These are phyloP conservation scores for Masnerella sp. DNA, from an alignment of 2,888 invertebrate genomes.

Conservation along the genomic window DNA sequence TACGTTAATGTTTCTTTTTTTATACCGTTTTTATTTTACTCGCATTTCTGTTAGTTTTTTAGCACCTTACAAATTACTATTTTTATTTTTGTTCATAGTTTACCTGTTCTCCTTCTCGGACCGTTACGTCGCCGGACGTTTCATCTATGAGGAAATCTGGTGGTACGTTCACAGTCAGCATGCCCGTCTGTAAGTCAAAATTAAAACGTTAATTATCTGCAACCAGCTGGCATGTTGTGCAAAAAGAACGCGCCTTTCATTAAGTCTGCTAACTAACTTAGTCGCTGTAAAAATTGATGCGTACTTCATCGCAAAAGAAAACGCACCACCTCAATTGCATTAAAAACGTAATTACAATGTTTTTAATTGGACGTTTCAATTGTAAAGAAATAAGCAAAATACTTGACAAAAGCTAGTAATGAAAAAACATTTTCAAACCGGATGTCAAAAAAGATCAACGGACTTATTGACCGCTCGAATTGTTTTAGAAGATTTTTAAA, in stretches of 20 bases:
- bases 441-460: not conserved
- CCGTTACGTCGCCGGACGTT: slow-evolving; percentile 93
- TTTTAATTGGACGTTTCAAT: slow-evolving; percentile 29
- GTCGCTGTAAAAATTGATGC: not conserved
- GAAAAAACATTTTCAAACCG: slow-evolving; percentile 6
- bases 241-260: slow-evolving; percentile 1
- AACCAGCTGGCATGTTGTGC: slow-evolving; percentile 5
- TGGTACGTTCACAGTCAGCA: slow-evolving; percentile 91
- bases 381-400: slow-evolving; percentile 13
- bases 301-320: slow-evolving; percentile 11
- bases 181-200: slow-evolving; percentile 84
- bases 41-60: no score
- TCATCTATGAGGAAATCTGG: slow-evolving; percentile 94
- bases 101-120: slow-evolving; percentile 87
- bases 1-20: no score
- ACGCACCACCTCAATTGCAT: slow-evolving; percentile 8
- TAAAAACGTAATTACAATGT: slow-evolving; percentile 25
- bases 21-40: no score
- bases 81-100: slow-evolving; percentile 41
- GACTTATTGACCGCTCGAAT: not conserved
- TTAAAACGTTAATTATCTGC: slow-evolving; percentile 4
- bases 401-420: not conserved
- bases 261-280: slow-evolving; percentile 9
- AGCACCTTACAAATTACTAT: no score
- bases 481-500: not conserved